These are phyloP conservation scores for Prunella fulvescens DNA, from an alignment of 2,113 vertebrate species.

Conservation along the genomic window DNA sequence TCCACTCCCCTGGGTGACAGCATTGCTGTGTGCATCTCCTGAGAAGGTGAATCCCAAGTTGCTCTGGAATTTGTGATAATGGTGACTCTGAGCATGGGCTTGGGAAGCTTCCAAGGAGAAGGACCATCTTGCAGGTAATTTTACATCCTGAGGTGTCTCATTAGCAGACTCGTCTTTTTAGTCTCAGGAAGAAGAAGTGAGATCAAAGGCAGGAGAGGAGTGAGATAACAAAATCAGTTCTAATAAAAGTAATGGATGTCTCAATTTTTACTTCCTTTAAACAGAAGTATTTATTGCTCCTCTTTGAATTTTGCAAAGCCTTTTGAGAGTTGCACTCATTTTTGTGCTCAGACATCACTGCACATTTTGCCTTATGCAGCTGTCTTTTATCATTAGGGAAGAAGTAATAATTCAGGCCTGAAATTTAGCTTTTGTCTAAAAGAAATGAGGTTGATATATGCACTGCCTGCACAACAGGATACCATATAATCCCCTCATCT, in stretches of 20 bases:
- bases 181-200: neutral
- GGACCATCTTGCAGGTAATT: neutral
- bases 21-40: neutral
- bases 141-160: neutral
- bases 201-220: conserved; percentile 14
- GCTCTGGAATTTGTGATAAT: neutral
- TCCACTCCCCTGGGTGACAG: neutral
- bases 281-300: neutral
- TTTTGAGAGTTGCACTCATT: neutral
- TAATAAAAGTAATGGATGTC: conserved; percentile 4
- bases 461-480: neutral
- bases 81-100: neutral
- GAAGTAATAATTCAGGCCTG: neutral
- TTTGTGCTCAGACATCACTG: neutral
- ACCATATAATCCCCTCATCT: conserved; percentile 38
- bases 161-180: neutral
- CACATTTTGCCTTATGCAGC: neutral
- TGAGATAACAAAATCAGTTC: neutral
- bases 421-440: conserved; percentile 19
- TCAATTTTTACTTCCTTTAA: neutral
- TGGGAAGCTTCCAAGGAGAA: neutral
- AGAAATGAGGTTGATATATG: conserved; percentile 28
- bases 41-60: neutral
- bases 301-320: conserved; percentile 10
- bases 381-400: neutral